Base-by-base conservation (phyloP, 1,140 invertebrate species). In the Brachionus plicatilis region DNA sequence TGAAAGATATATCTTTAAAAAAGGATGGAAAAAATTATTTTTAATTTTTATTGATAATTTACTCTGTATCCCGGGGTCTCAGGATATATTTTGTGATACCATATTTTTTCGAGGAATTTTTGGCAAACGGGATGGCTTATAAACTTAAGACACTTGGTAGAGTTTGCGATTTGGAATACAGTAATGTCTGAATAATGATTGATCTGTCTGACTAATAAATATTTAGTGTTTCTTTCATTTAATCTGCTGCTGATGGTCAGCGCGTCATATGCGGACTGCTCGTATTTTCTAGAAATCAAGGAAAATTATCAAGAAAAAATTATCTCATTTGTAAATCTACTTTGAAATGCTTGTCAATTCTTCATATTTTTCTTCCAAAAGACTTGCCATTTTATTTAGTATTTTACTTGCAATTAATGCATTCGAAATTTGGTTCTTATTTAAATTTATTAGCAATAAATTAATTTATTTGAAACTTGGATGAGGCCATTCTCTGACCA, bases 31-130 rank as follows among this genome's bases (percentile, higher is more conserved):
- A 72, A 41, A 20, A 41, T 43, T 72, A 72, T 6, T 17, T 17
- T 33, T n/a, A 5, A 1, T 2, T 24, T 60, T 17, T 6, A 60
- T 53, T 53, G 20, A 20, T 1, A 24, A 6, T 3, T 37, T 82
- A 82, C 79, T 68, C 43, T 82, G 27, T 65, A 82, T n/a, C 17
- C 14, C 0, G 79, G 50, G 1, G 53, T 65, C 6, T 29, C 53
- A 7, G 50, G 79, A 24, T 65, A 43, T 9, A 82, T 82, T 82
- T 82, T 65, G n/a, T 82, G 79, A 82, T 66, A 82, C 79, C 79
- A 82, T 27, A 82, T 82, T 27, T 60, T 82, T 60, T 45, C 37
- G 7, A 82, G 20, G 65, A 82, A 68, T 14, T 82, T 82, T 82
- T 82, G 79, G 65, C 79, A 82, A 60, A 41, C 53, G 1, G 50